These are phyloP conservation scores for Cladopsammia gracilis DNA, from an alignment of 64 coral and sea anemone genomes.

Conservation along the genomic window DNA sequence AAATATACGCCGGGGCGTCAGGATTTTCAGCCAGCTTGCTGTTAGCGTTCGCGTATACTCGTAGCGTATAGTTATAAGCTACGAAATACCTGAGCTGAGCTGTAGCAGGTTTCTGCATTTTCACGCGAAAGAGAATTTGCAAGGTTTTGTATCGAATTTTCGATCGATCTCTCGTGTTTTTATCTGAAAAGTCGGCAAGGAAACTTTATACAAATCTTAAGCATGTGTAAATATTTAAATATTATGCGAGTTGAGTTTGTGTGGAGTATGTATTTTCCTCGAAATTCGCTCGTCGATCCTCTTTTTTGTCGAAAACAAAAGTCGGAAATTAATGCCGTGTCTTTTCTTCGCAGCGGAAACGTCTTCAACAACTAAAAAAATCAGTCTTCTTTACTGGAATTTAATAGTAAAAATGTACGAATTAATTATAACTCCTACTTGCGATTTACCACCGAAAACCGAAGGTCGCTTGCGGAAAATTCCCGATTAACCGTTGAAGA, in stretches of 20 bases:
- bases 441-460: neutral
- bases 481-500: neutral
- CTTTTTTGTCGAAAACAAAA: slow-evolving; percentile 18
- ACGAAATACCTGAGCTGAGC: neutral
- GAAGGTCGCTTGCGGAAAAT: slow-evolving; percentile 24
- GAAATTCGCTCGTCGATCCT: slow-evolving; percentile 11
- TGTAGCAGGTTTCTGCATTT: slow-evolving; percentile 10
- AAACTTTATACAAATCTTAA: slow-evolving; percentile 70
- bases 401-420: slow-evolving; percentile 34
- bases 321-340: slow-evolving; percentile 11
- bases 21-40: slow-evolving; percentile 55
- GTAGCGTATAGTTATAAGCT: slow-evolving; percentile 10
- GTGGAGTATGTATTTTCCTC: slow-evolving; percentile 42
- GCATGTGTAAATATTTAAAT: slow-evolving; percentile 99
- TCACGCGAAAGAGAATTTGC: neutral
- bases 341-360: neutral
- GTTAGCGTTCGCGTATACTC: slow-evolving; percentile 51
- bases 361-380: neutral
- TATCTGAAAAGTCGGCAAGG: slow-evolving; percentile 63
- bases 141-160: neutral
- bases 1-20: slow-evolving; percentile 33
- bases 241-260: slow-evolving; percentile 82
- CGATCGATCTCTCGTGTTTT: neutral
- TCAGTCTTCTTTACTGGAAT: slow-evolving; percentile 22
- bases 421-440: slow-evolving; percentile 44